Evolutionary conservation across 35 echinoderm and acorn worm genomes (phyloP).

Genomic region (Apostichopus californicus): DNA sequence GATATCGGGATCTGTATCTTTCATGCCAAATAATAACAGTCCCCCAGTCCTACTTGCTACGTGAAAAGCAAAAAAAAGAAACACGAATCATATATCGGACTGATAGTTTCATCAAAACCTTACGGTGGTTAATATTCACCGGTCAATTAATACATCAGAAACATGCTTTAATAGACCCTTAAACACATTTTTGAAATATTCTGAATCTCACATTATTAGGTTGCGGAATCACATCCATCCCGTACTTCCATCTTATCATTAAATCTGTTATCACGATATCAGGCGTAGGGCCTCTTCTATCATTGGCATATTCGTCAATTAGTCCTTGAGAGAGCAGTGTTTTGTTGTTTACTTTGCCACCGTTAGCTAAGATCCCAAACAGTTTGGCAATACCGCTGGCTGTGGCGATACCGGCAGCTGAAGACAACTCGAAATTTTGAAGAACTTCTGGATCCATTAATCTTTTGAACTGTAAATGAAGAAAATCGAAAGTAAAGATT

Average conservation of each 20-base stretch:
- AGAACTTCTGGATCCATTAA: neutral
- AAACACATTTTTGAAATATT: too few species aligned
- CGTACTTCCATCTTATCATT: slow-evolving; percentile 29
- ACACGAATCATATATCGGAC: neutral
- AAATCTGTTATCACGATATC: neutral
- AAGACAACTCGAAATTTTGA: slow-evolving; percentile 57
- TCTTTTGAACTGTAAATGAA: neutral
- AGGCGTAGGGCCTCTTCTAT: slow-evolving; percentile 6
- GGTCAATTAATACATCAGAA: neutral
- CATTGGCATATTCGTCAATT: slow-evolving; percentile 18
- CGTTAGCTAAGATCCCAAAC: slow-evolving; percentile 70
- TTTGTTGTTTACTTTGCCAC: slow-evolving; percentile 32
- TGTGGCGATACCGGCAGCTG: slow-evolving; percentile 71
- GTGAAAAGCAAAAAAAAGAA: neutral
- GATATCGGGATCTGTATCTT: too few species aligned
- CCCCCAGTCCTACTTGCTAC: neutral
- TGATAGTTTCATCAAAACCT: neutral
- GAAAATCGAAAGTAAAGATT: neutral
- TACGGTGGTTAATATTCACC: neutral
- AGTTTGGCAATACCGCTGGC: slow-evolving; percentile 75
- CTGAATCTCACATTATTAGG: neutral
- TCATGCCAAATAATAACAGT: neutral
- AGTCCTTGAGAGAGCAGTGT: neutral
- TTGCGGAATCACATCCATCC: slow-evolving; percentile 16
- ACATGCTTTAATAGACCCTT: too few species aligned